phyloP scores from a whole-genome alignment of 2,888 invertebrate species.

The Lepidochrysops patricia region DNA sequence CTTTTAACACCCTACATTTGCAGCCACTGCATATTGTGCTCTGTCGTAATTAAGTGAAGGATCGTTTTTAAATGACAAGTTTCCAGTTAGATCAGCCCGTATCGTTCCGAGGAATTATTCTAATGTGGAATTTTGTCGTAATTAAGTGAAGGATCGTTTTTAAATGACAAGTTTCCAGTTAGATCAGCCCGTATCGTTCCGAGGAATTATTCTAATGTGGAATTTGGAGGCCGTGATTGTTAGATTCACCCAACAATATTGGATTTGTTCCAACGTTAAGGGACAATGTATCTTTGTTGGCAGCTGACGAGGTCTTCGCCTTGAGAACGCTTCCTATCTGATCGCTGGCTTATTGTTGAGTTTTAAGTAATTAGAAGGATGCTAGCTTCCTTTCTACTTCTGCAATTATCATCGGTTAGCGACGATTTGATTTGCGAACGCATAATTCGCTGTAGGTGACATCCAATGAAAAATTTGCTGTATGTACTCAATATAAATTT shows the following conservation, averaged over 20 bases:
- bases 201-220: constrained; percentile 56
- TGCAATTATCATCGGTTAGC: constrained; percentile 6
- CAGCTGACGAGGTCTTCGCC: constrained; percentile 40
- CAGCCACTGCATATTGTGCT: constrained; percentile 24
- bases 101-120: constrained; percentile 37
- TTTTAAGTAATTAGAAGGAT: constrained; percentile 30
- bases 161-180: constrained; percentile 14
- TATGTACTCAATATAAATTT: no score
- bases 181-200: constrained; percentile 32
- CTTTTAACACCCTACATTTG: constrained; percentile 32
- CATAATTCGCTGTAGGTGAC: not conserved
- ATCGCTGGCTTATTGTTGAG: constrained; percentile 29
- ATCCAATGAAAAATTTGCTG: not conserved
- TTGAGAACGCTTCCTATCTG: constrained; percentile 44
- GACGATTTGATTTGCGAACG: not conserved
- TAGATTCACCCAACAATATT: constrained; percentile 56
- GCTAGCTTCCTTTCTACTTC: constrained; percentile 21
- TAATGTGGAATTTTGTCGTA: constrained; percentile 35
- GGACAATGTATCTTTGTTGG: constrained; percentile 70
- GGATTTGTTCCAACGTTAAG: constrained; percentile 65
- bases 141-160: constrained; percentile 22
- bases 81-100: constrained; percentile 31
- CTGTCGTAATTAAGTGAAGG: constrained; percentile 17
- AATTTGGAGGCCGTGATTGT: constrained; percentile 68
- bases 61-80: constrained; percentile 17